Conservation (phyloP, 2,113 vertebrate genomes). For the Tupaia chinensis region DNA sequence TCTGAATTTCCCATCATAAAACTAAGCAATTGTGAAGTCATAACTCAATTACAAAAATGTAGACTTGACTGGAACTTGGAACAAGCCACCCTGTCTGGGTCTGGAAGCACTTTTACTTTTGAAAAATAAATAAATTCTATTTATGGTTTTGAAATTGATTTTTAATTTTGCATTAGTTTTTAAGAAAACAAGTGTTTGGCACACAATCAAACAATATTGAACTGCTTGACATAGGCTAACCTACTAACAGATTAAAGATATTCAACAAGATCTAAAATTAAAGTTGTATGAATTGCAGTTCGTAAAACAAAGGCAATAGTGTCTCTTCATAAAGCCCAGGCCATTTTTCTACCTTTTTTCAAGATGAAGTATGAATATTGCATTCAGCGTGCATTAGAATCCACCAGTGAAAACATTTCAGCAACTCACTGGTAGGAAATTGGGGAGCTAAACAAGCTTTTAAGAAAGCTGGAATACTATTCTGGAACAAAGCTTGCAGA, state of each 20-base stretch:
- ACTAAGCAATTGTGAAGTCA: not conserved
- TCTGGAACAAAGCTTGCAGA: not conserved
- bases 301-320: not conserved
- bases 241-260: not conserved
- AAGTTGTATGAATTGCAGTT: not conserved
- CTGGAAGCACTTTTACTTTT: slow-evolving; percentile 48
- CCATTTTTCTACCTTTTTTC: not conserved
- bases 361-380: not conserved
- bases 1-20: slow-evolving; percentile 64
- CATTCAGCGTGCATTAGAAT: not conserved
- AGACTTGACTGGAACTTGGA: slow-evolving; percentile 56
- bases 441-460: not conserved
- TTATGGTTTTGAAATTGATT: slow-evolving; percentile 7
- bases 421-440: not conserved
- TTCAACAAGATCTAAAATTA: slow-evolving; percentile 42
- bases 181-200: not conserved
- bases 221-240: not conserved
- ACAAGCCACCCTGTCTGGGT: not conserved
- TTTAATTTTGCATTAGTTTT: slow-evolving; percentile 56
- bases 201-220: slow-evolving; percentile 21
- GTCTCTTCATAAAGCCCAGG: not conserved
- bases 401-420: not conserved
- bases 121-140: slow-evolving; percentile 62
- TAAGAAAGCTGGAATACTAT: not conserved
- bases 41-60: slow-evolving; percentile 59